Percentiles rank a stretch among this genome's conserved stretches.
These are phyloP conservation scores for Hystrix cristata DNA, from an alignment of 2,113 vertebrate species.

Conservation along the genomic window DNA sequence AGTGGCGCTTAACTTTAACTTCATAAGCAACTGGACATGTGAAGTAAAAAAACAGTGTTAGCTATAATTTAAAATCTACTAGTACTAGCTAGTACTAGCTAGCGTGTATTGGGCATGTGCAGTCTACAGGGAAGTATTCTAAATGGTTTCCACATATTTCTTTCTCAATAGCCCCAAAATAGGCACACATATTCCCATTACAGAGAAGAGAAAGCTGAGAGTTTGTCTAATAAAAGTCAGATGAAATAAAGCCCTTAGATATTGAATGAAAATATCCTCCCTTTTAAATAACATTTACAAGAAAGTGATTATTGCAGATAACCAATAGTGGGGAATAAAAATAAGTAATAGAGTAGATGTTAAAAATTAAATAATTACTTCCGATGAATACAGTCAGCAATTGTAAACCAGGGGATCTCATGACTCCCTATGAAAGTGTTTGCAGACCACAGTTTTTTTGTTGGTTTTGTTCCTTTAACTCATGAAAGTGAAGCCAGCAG, in stretches of 20 bases:
- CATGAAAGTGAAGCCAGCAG: not conserved
- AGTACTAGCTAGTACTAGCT: not conserved
- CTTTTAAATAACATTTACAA: slow-evolving; percentile 3
- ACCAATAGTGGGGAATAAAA: not conserved
- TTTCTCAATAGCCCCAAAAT: not conserved
- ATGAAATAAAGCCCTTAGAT: not conserved
- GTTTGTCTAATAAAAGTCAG: not conserved
- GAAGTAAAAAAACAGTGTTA: not conserved
- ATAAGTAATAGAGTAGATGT: not conserved
- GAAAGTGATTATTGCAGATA: not conserved
- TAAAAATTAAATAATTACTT: slow-evolving; percentile 28
- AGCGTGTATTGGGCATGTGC: not conserved
- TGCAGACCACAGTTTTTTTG: not conserved
- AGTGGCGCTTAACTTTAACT: not conserved
- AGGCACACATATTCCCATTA: not conserved
- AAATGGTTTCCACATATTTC: not conserved
- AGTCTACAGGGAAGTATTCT: not conserved
- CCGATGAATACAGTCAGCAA: not conserved
- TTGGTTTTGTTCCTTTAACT: not conserved
- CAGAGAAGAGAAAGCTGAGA: not conserved
- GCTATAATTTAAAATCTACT: not conserved
- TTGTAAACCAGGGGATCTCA: not conserved
- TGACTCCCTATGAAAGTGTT: not conserved
- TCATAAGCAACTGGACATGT: not conserved
- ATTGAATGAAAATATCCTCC: not conserved